Percentiles rank a stretch among this genome's conserved stretches.
Evolutionary conservation across 1,140 invertebrate genomes (phyloP).

Genomic region (Sycobia sp.): DNA sequence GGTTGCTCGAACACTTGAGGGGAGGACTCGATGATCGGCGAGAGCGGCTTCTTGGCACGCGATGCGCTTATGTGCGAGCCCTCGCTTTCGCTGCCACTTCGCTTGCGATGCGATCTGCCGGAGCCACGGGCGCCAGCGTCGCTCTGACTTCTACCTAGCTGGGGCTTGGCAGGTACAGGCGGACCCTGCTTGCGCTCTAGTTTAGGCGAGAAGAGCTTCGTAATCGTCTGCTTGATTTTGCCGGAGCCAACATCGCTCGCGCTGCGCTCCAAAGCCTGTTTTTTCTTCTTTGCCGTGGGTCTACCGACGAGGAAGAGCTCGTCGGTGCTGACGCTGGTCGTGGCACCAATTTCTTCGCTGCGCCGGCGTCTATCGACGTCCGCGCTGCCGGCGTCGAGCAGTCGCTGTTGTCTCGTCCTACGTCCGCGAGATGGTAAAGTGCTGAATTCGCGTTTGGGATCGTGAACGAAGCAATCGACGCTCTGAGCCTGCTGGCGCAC

Average conservation of each 20-base stretch:
- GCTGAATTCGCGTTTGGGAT: conserved; percentile 67
- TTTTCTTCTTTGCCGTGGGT: conserved; percentile 39
- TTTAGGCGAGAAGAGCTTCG: conserved; percentile 53
- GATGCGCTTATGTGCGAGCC: conserved; percentile 43
- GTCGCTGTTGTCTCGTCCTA: conserved; percentile 51
- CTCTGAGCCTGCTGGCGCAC: conserved; percentile 71
- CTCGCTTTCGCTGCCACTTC: conserved; percentile 57
- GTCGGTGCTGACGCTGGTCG: background rate
- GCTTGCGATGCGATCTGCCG: conserved; percentile 42
- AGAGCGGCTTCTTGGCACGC: conserved; percentile 61
- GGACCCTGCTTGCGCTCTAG: conserved; percentile 43
- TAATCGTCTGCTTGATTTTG: conserved; percentile 47
- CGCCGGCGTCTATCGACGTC: conserved; percentile 36
- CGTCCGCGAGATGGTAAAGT: conserved; percentile 63
- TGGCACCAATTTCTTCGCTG: conserved; percentile 52
- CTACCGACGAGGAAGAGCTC: conserved; percentile 9
- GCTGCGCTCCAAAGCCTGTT: conserved; percentile 64
- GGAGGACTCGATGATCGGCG: conserved; percentile 75
- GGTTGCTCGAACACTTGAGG: conserved; percentile 67
- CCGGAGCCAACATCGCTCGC: conserved; percentile 71
- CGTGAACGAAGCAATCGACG: conserved; percentile 65
- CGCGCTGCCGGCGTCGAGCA: conserved; percentile 26
- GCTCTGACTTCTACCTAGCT: conserved; percentile 56
- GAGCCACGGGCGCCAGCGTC: conserved; percentile 51
- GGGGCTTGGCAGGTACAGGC: conserved; percentile 13